phyloP scores from a whole-genome alignment of 2,888 invertebrate genomes.

The Epirrhoe tristata region DNA sequence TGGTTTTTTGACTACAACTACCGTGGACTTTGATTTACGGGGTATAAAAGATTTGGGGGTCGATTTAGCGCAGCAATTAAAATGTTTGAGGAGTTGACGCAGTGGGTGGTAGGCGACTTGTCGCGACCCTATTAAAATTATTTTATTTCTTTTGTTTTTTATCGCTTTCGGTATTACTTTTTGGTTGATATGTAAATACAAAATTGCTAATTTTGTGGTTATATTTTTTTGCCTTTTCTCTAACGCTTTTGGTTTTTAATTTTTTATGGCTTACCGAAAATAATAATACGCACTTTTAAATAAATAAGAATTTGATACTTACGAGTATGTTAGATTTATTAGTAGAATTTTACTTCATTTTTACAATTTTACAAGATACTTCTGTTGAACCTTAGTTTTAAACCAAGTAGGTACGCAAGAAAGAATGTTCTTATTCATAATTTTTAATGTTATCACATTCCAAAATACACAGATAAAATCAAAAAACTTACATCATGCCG shows the following conservation, averaged over 20 bases:
- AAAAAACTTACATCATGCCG: constrained; percentile 58
- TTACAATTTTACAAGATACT: no score
- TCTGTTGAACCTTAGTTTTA: no score
- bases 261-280: not conserved
- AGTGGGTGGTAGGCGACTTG: constrained; percentile 85
- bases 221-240: not conserved
- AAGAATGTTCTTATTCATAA: not conserved
- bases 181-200: not conserved
- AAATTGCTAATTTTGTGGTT: not conserved
- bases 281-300: not conserved
- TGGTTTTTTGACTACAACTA: constrained; percentile 55
- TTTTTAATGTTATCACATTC: constrained; percentile 7
- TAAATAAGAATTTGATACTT: no score
- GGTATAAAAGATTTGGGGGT: constrained; percentile 75
- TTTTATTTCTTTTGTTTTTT: constrained; percentile 73
- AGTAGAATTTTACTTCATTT: no score
- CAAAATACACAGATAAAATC: constrained; percentile 7
- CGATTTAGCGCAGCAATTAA: constrained; percentile 82
- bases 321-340: no score
- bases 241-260: not conserved
- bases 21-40: constrained; percentile 82
- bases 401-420: no score
- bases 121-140: constrained; percentile 84
- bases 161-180: constrained; percentile 10
- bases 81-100: constrained; percentile 79